phyloP scores from a whole-genome alignment of 2,113 vertebrate genomes.

The Maccullochella peelii region DNA sequence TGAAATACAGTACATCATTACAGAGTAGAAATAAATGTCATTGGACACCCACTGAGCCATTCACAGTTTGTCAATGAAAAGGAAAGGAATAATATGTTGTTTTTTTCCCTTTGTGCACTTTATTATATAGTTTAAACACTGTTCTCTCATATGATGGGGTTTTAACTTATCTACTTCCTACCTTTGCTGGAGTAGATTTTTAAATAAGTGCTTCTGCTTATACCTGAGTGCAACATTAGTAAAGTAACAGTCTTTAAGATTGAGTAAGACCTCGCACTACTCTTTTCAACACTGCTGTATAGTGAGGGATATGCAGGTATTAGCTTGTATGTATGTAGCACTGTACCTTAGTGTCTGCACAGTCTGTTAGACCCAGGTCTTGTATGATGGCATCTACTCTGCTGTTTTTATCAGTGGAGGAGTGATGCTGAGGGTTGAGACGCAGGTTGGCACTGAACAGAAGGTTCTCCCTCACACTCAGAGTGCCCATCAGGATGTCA shows the following conservation, averaged over 20 bases:
- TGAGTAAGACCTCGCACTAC: background rate
- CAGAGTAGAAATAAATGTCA: background rate
- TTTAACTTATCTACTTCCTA: background rate
- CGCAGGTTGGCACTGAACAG: constrained; percentile 86
- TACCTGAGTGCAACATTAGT: background rate
- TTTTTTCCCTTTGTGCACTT: background rate
- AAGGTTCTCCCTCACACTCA: constrained; percentile 85
- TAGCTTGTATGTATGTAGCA: background rate
- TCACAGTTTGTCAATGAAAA: background rate
- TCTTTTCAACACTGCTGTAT: background rate
- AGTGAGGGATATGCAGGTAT: background rate
- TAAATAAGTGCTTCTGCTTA: background rate
- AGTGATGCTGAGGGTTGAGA: constrained; percentile 69
- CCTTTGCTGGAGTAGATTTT: background rate
- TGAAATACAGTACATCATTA: background rate
- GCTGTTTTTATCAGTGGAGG: constrained; percentile 71
- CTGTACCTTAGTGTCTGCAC: constrained; percentile 83
- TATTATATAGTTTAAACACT: background rate
- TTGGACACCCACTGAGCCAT: background rate
- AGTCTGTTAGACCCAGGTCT: constrained; percentile 84
- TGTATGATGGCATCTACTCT: constrained; percentile 80
- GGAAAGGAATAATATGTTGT: no score
- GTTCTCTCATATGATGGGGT: no score
- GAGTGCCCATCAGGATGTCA: constrained; percentile 86
- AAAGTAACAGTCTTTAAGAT: background rate